Conservation (phyloP, 2,888 invertebrate genomes). For the Herminia tarsipennalis region DNA sequence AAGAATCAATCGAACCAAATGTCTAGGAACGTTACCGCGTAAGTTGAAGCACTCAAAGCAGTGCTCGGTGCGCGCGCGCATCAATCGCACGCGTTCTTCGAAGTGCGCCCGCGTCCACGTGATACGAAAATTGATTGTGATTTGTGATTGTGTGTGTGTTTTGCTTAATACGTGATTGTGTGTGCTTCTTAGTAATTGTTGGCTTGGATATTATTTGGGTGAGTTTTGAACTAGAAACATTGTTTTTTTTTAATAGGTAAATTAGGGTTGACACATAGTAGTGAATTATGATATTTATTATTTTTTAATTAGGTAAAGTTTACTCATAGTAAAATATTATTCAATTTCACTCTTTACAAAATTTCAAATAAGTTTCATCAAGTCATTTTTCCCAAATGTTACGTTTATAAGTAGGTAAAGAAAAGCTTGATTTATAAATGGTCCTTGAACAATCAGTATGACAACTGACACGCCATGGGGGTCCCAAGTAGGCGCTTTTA, state of each 20-base stretch:
- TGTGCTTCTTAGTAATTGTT: constrained; percentile 40
- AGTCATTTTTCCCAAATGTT: too few species aligned
- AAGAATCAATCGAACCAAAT: constrained; percentile 24
- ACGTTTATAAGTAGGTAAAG: too few species aligned
- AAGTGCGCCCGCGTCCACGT: constrained; percentile 64
- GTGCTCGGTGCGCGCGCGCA: constrained; percentile 56
- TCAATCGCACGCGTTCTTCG: constrained; percentile 71
- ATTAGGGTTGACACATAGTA: too few species aligned
- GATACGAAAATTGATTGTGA: constrained; percentile 66
- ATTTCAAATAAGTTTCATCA: too few species aligned
- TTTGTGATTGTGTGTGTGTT: constrained; percentile 43
- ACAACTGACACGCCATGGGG: constrained; percentile 22
- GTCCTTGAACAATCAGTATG: background rate
- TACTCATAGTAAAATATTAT: too few species aligned
- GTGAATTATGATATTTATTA: too few species aligned
- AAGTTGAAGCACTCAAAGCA: constrained; percentile 38
- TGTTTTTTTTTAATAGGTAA: too few species aligned
- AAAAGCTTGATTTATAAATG: too few species aligned
- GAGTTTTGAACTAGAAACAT: too few species aligned
- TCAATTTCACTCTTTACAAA: too few species aligned
- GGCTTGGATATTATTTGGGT: constrained; percentile 38
- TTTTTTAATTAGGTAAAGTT: too few species aligned
- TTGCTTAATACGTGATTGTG: constrained; percentile 15
- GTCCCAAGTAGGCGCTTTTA: constrained; percentile 1
- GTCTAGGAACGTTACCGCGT: constrained; percentile 36